Evolutionary conservation across 2,113 vertebrate species (phyloP).

Genomic region (Ivindomyrus marchei): DNA sequence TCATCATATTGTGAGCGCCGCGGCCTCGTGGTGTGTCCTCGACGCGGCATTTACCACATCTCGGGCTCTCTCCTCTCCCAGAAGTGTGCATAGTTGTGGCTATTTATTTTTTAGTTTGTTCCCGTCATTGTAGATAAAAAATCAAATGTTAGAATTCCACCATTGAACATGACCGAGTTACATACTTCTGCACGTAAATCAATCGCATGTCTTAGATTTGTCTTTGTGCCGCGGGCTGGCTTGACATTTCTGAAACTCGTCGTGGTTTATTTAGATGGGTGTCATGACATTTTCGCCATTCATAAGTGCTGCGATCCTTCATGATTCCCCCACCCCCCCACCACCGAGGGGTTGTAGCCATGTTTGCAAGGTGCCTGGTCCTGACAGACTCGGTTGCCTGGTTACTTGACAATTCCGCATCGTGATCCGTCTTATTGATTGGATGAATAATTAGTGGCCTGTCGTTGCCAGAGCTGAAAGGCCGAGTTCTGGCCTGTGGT

Average conservation of each 20-base stretch:
- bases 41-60: conserved; percentile 42
- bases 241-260: conserved; percentile 39
- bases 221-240: not conserved
- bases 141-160: conserved; percentile 26
- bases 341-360: not conserved
- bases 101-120: conserved; percentile 31
- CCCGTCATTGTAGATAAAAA: conserved; percentile 21
- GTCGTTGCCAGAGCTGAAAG: conserved; percentile 19
- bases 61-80: conserved; percentile 33
- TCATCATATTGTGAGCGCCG: conserved; percentile 43
- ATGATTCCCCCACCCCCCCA: conserved; percentile 39
- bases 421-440: conserved; percentile 27
- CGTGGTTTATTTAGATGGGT: conserved; percentile 40
- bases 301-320: conserved; percentile 52
- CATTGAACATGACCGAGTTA: conserved; percentile 22
- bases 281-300: conserved; percentile 40
- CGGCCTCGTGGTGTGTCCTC: conserved; percentile 37
- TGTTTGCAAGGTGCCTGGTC: conserved; percentile 45
- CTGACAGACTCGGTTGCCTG: conserved; percentile 31
- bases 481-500: conserved; percentile 24
- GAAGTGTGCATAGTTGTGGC: conserved; percentile 48
- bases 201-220: not conserved
- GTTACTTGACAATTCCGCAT: conserved; percentile 21
- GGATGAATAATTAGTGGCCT: conserved; percentile 32
- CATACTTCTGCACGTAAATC: conserved; percentile 30